phyloP scores from a whole-genome alignment of 2,888 invertebrate species.

The Fragum whitleyi region DNA sequence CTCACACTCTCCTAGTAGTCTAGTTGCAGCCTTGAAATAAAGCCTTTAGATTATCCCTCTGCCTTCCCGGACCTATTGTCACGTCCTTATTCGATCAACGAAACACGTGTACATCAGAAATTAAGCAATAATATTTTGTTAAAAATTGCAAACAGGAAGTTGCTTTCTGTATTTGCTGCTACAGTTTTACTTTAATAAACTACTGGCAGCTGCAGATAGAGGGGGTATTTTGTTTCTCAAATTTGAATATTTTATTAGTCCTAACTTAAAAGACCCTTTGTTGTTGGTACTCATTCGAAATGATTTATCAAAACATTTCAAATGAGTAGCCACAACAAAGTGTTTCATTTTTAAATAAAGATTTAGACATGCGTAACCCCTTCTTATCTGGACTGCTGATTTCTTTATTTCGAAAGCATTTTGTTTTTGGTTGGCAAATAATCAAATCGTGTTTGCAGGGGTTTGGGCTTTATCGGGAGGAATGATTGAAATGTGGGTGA shows the following conservation, averaged over 20 bases:
- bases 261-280: too few relatives aligned
- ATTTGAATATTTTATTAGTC: too few relatives aligned
- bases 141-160: background rate
- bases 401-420: background rate
- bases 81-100: slow-evolving; percentile 58
- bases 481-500: slow-evolving; percentile 43
- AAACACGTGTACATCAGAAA: slow-evolving; percentile 71
- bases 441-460: background rate
- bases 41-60: slow-evolving; percentile 13
- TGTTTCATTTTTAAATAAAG: too few relatives aligned
- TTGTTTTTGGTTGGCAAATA: background rate
- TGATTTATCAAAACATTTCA: too few relatives aligned
- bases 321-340: too few relatives aligned
- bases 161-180: too few relatives aligned
- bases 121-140: background rate
- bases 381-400: too few relatives aligned
- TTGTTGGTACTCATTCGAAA: too few relatives aligned
- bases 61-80: slow-evolving; percentile 34
- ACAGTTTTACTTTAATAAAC: too few relatives aligned
- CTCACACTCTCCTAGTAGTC: slow-evolving; percentile 8
- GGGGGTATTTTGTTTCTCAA: too few relatives aligned
- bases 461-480: background rate
- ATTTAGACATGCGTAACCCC: too few relatives aligned
- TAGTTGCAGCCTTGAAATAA: slow-evolving; percentile 10
- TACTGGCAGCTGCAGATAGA: too few relatives aligned